phyloP scores from a whole-genome alignment of 2,888 invertebrate species.

The Mystacides longicornis region DNA sequence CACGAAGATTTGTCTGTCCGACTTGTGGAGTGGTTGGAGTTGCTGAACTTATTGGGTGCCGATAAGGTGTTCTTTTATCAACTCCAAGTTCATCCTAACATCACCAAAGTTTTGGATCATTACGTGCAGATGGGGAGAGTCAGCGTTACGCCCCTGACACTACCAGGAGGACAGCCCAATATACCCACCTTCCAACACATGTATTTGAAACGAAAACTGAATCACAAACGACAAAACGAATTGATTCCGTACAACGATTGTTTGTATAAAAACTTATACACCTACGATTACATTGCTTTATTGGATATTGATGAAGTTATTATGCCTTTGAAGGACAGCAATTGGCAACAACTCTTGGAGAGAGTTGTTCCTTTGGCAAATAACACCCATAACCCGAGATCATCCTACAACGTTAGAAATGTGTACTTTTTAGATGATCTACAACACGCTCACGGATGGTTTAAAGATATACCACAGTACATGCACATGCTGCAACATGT shows the following conservation, averaged over 20 bases:
- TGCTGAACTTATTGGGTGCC: slow-evolving; percentile 77
- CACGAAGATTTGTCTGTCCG: slow-evolving; percentile 86
- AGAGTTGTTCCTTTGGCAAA: slow-evolving; percentile 63
- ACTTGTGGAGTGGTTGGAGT: slow-evolving; percentile 90
- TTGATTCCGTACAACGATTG: slow-evolving; percentile 96
- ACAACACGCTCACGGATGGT: slow-evolving; percentile 71
- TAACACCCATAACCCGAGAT: slow-evolving; percentile 58
- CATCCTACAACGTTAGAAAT: slow-evolving; percentile 83
- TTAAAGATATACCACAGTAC: slow-evolving; percentile 73
- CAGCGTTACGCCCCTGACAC: slow-evolving; percentile 69
- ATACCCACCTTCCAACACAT: slow-evolving; percentile 82
- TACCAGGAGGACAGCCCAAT: slow-evolving; percentile 88
- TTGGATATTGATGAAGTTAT: slow-evolving; percentile 93
- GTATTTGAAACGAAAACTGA: slow-evolving; percentile 83
- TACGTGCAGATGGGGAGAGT: slow-evolving; percentile 61
- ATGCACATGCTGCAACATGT: slow-evolving; percentile 94
- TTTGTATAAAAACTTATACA: slow-evolving; percentile 84
- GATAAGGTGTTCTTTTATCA: slow-evolving; percentile 89
- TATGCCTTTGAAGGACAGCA: slow-evolving; percentile 69
- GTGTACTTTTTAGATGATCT: slow-evolving; percentile 89
- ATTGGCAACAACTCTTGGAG: slow-evolving; percentile 74
- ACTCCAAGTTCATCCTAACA: slow-evolving; percentile 85
- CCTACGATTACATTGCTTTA: slow-evolving; percentile 83
- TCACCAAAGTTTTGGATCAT: slow-evolving; percentile 69
- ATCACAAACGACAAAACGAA: slow-evolving; percentile 91